Percentiles rank a stretch among this genome's conserved stretches.
Conservation (phyloP, 2,797 vertebrate species). For the Catamblyrhynchus diadema region DNA sequence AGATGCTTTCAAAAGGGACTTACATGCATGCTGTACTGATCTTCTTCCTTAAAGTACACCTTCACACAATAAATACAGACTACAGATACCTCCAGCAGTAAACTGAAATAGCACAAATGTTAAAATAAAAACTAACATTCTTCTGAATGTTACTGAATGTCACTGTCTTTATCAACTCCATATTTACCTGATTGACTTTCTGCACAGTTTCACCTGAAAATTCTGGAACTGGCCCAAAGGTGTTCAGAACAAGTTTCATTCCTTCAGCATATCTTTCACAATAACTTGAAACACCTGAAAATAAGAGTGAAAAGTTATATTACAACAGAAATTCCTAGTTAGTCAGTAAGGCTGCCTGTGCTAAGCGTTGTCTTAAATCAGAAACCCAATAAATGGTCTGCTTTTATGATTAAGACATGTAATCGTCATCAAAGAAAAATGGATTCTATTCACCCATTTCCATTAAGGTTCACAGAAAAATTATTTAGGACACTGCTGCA, state of each 20-base stretch:
- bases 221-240: slow-evolving; percentile 88
- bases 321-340: not conserved
- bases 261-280: slow-evolving; percentile 86
- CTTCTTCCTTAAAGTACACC: not conserved
- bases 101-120: not conserved
- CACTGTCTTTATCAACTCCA: not conserved
- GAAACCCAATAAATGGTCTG: not conserved
- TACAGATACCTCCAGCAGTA: not conserved
- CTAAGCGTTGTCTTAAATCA: not conserved
- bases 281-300: slow-evolving; percentile 88
- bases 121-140: not conserved
- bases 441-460: not conserved
- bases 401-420: not conserved
- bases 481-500: not conserved
- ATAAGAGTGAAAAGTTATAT: not conserved
- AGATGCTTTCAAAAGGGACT: not conserved
- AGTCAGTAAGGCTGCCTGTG: not conserved
- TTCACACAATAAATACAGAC: not conserved
- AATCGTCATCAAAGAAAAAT: not conserved
- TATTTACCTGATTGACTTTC: slow-evolving; percentile 79
- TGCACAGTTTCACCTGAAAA: slow-evolving; percentile 81
- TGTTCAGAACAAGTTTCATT: slow-evolving; percentile 82
- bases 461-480: not conserved
- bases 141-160: not conserved
- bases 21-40: not conserved